Percentiles rank a stretch among this genome's conserved stretches.
phyloP scores from a whole-genome alignment of 1,140 invertebrate species.

The Chironomus tepperi region DNA sequence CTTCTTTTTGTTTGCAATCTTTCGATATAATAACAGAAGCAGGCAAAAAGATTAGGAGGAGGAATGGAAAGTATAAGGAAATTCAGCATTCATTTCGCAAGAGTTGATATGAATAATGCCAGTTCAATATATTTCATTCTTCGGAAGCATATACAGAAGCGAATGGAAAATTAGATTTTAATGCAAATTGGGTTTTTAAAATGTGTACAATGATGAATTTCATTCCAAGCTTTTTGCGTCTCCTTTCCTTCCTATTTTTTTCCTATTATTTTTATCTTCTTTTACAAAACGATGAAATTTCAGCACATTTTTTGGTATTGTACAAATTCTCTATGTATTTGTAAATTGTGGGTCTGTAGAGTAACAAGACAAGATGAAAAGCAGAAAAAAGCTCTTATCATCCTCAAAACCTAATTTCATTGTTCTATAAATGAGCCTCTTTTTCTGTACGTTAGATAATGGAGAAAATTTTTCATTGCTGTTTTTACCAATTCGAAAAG shows the following conservation, averaged over 20 bases:
- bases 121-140: neutral
- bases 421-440: too few relatives aligned
- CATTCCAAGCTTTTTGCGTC: neutral
- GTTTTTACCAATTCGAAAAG: too few relatives aligned
- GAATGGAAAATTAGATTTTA: constrained; percentile 22
- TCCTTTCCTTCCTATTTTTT: neutral
- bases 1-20: neutral
- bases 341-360: neutral
- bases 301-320: neutral
- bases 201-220: constrained; percentile 19
- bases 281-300: neutral
- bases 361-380: neutral
- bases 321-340: neutral
- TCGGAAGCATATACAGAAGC: neutral
- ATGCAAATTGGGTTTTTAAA: constrained; percentile 20
- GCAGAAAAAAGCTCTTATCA: constrained; percentile 6
- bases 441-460: too few relatives aligned
- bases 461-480: too few relatives aligned
- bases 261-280: neutral
- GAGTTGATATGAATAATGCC: constrained; percentile 20
- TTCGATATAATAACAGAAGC: neutral
- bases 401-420: constrained; percentile 5
- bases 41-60: neutral
- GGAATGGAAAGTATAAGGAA: neutral
- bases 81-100: neutral